phyloP scores from a whole-genome alignment of 2,797 vertebrate species.

The Aeoliscus strigatus region DNA sequence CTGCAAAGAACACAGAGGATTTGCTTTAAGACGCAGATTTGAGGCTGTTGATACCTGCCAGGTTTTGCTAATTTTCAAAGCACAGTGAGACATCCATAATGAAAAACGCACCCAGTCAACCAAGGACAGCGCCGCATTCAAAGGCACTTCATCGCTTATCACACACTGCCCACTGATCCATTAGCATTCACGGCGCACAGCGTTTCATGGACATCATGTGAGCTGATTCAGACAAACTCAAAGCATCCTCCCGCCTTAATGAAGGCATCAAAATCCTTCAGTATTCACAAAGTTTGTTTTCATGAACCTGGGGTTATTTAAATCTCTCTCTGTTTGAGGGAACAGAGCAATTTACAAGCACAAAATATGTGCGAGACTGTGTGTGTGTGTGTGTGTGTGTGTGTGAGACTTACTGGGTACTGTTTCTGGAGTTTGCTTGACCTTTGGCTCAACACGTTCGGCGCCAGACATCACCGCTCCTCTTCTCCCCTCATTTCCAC shows the following conservation, averaged over 20 bases:
- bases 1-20: constrained; percentile 55
- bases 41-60: constrained; percentile 66
- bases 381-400: constrained; percentile 15
- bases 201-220: constrained; percentile 63
- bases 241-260: constrained; percentile 53
- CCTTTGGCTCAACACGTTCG: constrained; percentile 65
- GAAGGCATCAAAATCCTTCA: constrained; percentile 61
- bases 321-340: constrained; percentile 37
- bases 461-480: constrained; percentile 58
- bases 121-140: constrained; percentile 62
- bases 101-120: constrained; percentile 57
- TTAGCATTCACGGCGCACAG: constrained; percentile 63
- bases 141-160: constrained; percentile 64
- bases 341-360: constrained; percentile 48
- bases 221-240: constrained; percentile 53
- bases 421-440: constrained; percentile 62
- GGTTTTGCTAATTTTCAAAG: constrained; percentile 70
- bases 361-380: constrained; percentile 29
- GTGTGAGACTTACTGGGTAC: constrained; percentile 29
- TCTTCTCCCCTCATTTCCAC: constrained; percentile 64
- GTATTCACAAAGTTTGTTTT: constrained; percentile 64
- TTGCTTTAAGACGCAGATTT: constrained; percentile 56
- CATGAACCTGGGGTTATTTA: constrained; percentile 58
- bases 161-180: constrained; percentile 54
- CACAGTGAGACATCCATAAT: constrained; percentile 55